Base-by-base conservation (phyloP, 2,888 invertebrate species). In the Pteria penguin region DNA sequence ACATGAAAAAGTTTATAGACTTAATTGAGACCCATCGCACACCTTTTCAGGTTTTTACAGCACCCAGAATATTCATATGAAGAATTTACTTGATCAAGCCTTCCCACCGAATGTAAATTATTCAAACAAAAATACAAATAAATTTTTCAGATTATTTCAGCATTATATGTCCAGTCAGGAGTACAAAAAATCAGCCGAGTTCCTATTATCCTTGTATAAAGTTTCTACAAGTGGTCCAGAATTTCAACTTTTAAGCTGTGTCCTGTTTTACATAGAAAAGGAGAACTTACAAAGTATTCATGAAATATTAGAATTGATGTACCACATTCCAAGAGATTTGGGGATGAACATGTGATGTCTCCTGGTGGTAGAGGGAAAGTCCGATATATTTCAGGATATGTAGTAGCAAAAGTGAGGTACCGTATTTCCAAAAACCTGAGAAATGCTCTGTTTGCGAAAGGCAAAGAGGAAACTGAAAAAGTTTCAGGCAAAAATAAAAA, bases 331-430 rank as follows among this genome's bases (percentile, higher is more conserved):
- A 4, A 55, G 18, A 32, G 11, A 22, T 52, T 54, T 11, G 2
- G 29, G 4, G 4, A 54, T 2, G 57, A 5, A 4, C 27, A 1
- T 5, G 24, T 29, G 1, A 8, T 58, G 27, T 4, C 24, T 36
- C n/a, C 68, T 32, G 65, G 29, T 18, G 61, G 66, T 8, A 45
- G 57, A 66, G 78, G 78, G 14, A 71, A 70, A 62, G n/a, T 66
- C 1, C 58, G 78, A 45, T 74, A 78, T 62, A 26, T 74, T 14
- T 61, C 65, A 31, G 70, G 74, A 14, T 74, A 71, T 66, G 58
- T 60, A 26, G 33, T 78, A 27, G 78, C 78, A 26, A 78, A 78
- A 67, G 18, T 73, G 8, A 70, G 66, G 27, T 31, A 78, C 27
- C 62, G 63, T 31, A 32, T 60, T 4, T 66, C 66, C 14, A 32